A percentile compares a stretch with the other conserved stretches of the same genome.
Evolutionary conservation across 2,113 vertebrate species (phyloP).

Genomic region (Solea solea): DNA sequence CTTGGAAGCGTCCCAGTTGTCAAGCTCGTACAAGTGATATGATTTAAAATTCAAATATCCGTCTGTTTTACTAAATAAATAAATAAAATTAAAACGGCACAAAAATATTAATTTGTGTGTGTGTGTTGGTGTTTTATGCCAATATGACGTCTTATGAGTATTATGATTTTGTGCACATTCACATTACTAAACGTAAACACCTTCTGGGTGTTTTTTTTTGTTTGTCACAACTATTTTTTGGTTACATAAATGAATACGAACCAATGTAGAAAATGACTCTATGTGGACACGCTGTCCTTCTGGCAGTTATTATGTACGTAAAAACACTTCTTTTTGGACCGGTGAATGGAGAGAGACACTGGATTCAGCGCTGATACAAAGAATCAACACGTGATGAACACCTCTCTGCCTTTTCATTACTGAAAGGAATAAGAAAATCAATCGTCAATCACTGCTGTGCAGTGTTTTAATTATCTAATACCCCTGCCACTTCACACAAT

Average conservation of each 20-base stretch:
- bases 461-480: conserved; percentile 72
- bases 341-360: conserved; percentile 61
- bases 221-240: neutral
- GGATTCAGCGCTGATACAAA: conserved; percentile 52
- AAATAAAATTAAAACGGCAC: neutral
- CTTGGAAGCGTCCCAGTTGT: conserved; percentile 56
- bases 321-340: neutral
- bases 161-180: too few species aligned
- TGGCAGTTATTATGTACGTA: neutral
- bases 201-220: neutral
- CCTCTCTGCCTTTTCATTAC: conserved; percentile 64
- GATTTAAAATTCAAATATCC: conserved; percentile 46
- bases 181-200: neutral
- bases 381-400: conserved; percentile 70
- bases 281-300: neutral
- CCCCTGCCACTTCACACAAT: conserved; percentile 48
- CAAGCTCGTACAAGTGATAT: conserved; percentile 43
- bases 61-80: neutral
- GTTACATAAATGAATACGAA: neutral
- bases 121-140: too few species aligned
- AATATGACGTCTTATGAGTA: too few species aligned
- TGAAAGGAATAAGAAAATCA: conserved; percentile 55
- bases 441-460: conserved; percentile 69
- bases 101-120: too few species aligned
- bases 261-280: neutral